Percentiles rank a stretch among this genome's conserved stretches.
Evolutionary conservation across 2,888 invertebrate genomes (phyloP).

Genomic region (Diloba caeruleocephala): DNA sequence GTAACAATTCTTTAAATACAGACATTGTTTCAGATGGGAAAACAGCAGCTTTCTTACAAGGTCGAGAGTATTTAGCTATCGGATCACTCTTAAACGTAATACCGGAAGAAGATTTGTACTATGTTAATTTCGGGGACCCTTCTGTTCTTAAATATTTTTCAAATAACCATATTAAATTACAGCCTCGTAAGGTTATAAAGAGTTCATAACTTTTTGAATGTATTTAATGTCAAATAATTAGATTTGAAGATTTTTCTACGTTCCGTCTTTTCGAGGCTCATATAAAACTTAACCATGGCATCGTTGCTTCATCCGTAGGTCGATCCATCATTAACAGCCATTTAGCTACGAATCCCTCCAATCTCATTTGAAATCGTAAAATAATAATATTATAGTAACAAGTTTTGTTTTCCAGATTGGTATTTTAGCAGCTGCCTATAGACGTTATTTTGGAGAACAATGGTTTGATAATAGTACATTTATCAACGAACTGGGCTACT

Average conservation of each 20-base stretch:
- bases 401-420: constrained; percentile 68
- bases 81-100: constrained; percentile 73
- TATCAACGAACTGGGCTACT: constrained; percentile 78
- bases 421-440: constrained; percentile 76
- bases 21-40: constrained; percentile 76
- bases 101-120: constrained; percentile 84
- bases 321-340: too few species aligned
- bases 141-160: constrained; percentile 78
- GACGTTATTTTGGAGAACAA: constrained; percentile 74
- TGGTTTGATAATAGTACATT: constrained; percentile 74
- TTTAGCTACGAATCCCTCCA: too few species aligned
- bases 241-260: too few species aligned
- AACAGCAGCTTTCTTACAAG: constrained; percentile 80
- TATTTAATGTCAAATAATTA: too few species aligned
- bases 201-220: not conserved
- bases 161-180: constrained; percentile 61
- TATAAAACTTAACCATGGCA: too few species aligned
- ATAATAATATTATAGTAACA: not conserved
- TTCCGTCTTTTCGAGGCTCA: too few species aligned
- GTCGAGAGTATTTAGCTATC: constrained; percentile 78
- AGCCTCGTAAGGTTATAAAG: constrained; percentile 74
- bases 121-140: constrained; percentile 80
- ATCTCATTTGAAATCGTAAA: not conserved
- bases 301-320: too few species aligned
- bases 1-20: not conserved